Percentiles rank a stretch among this genome's conserved stretches.
phyloP scores from a whole-genome alignment of 1,140 invertebrate species.

The Ylistrum balloti region DNA sequence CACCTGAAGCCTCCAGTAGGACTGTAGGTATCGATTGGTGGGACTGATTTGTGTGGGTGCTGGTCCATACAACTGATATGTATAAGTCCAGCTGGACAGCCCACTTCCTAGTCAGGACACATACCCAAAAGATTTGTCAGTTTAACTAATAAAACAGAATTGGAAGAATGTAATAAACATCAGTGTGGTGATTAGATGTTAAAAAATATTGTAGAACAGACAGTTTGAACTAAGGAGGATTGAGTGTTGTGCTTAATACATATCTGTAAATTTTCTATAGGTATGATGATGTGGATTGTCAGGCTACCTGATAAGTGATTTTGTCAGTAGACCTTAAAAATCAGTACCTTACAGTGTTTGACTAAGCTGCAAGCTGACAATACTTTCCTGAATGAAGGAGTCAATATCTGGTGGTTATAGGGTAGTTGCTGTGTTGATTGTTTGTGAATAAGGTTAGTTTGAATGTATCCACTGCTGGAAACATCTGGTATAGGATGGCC shows the following conservation, averaged over 20 bases:
- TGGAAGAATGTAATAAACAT: too few relatives aligned
- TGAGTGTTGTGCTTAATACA: too few relatives aligned
- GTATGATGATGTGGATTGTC: too few relatives aligned
- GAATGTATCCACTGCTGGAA: neutral
- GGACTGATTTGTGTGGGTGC: slow-evolving; percentile 15
- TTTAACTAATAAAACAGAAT: neutral
- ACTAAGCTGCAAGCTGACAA: neutral
- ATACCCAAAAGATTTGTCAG: neutral
- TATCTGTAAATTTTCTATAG: too few relatives aligned
- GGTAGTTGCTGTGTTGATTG: neutral
- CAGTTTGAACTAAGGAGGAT: too few relatives aligned
- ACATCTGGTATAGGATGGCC: slow-evolving; percentile 3
- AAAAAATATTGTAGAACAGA: too few relatives aligned
- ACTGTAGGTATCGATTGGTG: neutral
- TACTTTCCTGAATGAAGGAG: neutral
- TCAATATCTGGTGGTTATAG: neutral
- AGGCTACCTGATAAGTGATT: too few relatives aligned
- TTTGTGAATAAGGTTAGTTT: neutral
- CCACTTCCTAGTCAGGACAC: neutral
- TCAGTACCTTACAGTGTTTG: too few relatives aligned
- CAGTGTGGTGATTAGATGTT: too few relatives aligned
- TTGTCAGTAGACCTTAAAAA: too few relatives aligned
- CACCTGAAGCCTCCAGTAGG: neutral
- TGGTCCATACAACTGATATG: neutral
- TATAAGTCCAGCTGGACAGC: neutral